Conservation (phyloP, 2,797 vertebrate genomes). For the Coregonus ussuriensis region DNA sequence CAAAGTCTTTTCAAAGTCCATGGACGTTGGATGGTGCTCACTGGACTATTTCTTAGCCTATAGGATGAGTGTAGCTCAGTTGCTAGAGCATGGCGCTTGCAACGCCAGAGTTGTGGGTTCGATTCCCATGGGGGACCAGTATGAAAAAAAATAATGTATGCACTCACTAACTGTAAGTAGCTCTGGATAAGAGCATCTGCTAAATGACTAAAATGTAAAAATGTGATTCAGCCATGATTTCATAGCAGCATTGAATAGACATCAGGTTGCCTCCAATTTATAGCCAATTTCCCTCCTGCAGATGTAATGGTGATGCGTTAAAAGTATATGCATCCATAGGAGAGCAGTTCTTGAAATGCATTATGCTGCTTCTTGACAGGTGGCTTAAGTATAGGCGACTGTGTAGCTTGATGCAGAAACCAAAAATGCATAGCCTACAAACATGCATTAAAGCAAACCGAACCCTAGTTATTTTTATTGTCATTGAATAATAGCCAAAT, state of each 20-base stretch:
- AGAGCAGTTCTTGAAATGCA: background rate
- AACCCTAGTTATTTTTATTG: background rate
- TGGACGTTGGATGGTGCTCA: no score
- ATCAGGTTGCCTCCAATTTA: background rate
- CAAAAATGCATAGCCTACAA: background rate
- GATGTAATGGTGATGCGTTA: background rate
- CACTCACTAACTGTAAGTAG: no score
- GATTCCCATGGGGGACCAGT: no score
- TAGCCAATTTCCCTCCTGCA: background rate
- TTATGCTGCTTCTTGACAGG: background rate
- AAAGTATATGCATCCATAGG: background rate
- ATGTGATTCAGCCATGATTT: slow-evolving; percentile 20
- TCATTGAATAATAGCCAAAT: background rate
- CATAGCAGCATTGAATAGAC: background rate
- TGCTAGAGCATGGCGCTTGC: no score
- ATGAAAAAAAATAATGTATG: no score
- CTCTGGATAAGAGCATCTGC: no score
- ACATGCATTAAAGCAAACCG: background rate
- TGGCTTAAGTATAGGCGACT: background rate
- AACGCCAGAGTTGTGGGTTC: no score
- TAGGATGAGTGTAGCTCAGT: slow-evolving; percentile 19
- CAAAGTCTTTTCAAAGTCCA: no score
- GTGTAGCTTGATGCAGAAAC: no score
- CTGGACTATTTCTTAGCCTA: background rate
- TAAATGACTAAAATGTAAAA: no score